These are phyloP conservation scores for Verasper variegatus DNA, from an alignment of 2,113 vertebrate species.

Conservation along the genomic window DNA sequence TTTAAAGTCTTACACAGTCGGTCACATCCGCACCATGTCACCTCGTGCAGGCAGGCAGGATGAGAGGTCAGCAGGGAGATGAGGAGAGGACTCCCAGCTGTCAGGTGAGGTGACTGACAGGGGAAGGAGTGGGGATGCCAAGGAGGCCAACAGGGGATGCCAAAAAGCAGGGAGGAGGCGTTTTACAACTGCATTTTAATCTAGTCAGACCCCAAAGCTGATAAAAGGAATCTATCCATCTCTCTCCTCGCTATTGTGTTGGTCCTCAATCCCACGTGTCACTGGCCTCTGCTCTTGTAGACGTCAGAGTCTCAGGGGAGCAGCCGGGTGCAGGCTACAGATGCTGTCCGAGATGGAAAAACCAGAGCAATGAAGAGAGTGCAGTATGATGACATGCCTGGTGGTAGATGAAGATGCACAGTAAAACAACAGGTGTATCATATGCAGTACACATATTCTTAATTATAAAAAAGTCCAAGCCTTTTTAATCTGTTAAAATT, in stretches of 20 bases:
- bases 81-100: slow-evolving; percentile 18
- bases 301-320: slow-evolving; percentile 48
- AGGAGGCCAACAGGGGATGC: slow-evolving; percentile 15
- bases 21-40: slow-evolving; percentile 30
- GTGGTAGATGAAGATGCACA: neutral
- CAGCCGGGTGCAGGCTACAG: slow-evolving; percentile 34
- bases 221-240: slow-evolving; percentile 74
- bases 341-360: slow-evolving; percentile 55
- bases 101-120: slow-evolving; percentile 51
- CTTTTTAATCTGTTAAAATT: too few species aligned
- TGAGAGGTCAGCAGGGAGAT: slow-evolving; percentile 41
- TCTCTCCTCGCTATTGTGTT: slow-evolving; percentile 55
- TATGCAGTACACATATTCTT: neutral
- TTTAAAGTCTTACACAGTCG: slow-evolving; percentile 48
- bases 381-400: neutral
- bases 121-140: slow-evolving; percentile 10
- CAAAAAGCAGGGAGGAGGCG: slow-evolving; percentile 31
- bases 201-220: slow-evolving; percentile 69
- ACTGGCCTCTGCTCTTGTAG: slow-evolving; percentile 34
- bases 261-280: slow-evolving; percentile 71
- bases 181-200: slow-evolving; percentile 76
- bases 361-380: neutral
- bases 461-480: too few species aligned
- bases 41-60: slow-evolving; percentile 4
- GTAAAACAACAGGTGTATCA: neutral